Percentiles rank a stretch among this genome's conserved stretches.
Conservation (phyloP, 2,888 invertebrate genomes). For the Exephanes ischioxanthus region DNA sequence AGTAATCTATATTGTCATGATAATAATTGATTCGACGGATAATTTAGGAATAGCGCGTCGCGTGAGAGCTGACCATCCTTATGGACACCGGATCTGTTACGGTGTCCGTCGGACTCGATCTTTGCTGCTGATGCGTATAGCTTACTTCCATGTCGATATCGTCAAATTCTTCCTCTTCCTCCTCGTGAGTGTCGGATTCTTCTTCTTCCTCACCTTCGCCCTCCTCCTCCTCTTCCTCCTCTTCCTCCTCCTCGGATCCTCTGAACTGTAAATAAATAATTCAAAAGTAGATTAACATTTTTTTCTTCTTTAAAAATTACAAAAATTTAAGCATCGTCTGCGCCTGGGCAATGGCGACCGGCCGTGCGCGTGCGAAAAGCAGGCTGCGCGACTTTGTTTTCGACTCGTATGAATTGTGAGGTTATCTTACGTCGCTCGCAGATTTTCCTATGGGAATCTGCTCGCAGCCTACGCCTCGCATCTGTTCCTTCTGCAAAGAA, state of each 20-base stretch:
- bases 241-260: slow-evolving; percentile 81
- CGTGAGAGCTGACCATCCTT: slow-evolving; percentile 80
- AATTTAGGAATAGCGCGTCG: slow-evolving; percentile 72
- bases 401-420: slow-evolving; percentile 65
- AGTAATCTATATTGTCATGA: slow-evolving; percentile 21
- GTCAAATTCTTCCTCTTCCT: slow-evolving; percentile 83
- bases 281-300: not conserved
- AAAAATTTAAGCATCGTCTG: not conserved
- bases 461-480: slow-evolving; percentile 84
- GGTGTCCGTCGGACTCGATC: slow-evolving; percentile 82
- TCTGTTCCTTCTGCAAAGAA: slow-evolving; percentile 79
- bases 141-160: slow-evolving; percentile 84
- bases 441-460: slow-evolving; percentile 89
- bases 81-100: slow-evolving; percentile 82
- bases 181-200: slow-evolving; percentile 83
- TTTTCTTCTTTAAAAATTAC: not conserved
- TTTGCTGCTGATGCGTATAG: slow-evolving; percentile 82
- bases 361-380: not conserved
- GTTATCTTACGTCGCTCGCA: slow-evolving; percentile 87
- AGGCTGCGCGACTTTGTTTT: not conserved
- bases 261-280: slow-evolving; percentile 72
- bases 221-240: slow-evolving; percentile 83
- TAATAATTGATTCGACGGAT: not conserved
- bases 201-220: slow-evolving; percentile 83
- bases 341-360: slow-evolving; percentile 17